Evolutionary conservation across 2,797 vertebrate species (phyloP), one percentile per base, ranked within the genome.

Genomic region (Pygocentrus nattereri): DNA sequence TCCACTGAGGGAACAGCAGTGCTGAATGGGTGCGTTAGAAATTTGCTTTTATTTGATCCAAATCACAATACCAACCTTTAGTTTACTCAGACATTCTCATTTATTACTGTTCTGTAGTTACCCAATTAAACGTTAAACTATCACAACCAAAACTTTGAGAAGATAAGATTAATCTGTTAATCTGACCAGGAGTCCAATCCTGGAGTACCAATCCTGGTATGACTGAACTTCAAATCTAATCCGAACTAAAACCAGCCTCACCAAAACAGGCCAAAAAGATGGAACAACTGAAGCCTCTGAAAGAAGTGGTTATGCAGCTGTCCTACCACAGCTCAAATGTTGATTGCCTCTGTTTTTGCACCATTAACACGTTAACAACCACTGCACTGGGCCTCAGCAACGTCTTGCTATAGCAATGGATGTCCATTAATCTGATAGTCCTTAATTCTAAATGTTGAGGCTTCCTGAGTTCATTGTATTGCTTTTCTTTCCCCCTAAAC

Each of bases 401-500:
- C 56, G 38, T 56, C 52, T 59, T 71, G 23, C 47, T 62, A 72
- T 38, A 58, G 65, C 79, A 79, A 71, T 74, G 47, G n/a, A 82
- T 58, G 65, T 65, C 67, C 76, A 68, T 79, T 44, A 73, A 50
- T 50, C 61, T 74, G 15, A 38, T 78, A 82, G 78, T 27, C 52
- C 71, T 13, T 59, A 10, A 62, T 62, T 79, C 79, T 81, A 65
- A 86, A 80, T 68, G 84, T 87, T 85, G 81, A 91, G 82, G 88
- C 85, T 93, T 93, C 94, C 94, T 94, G 94, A 94, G 94, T 88
- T 91, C 79, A 76, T 86, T 86, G 88, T 93, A 94, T 94, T 94
- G 93, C 93, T 94, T 88, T 90, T 90, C 69, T 74, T 85, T 88
- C 41, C 21, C 30, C 1, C 56, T 10, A 25, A 54, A 25, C 65